phyloP scores from a whole-genome alignment of 2,113 vertebrate species.

The Calyptomena viridis region DNA sequence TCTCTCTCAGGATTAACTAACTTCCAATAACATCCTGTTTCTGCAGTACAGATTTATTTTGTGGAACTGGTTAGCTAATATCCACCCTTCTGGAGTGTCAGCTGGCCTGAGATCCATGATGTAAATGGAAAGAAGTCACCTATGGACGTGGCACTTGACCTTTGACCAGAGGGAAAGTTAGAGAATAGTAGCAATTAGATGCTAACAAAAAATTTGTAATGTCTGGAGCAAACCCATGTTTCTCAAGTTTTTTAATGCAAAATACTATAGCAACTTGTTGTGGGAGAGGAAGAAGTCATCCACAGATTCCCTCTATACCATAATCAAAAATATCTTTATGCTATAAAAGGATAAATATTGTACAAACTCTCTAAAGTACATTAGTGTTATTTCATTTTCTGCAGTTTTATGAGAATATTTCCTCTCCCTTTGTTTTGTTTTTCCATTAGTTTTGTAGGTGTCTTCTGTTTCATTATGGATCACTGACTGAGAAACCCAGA shows the following conservation, averaged over 20 bases:
- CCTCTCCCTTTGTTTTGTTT: background rate
- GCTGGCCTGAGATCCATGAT: accelerated
- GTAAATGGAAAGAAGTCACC: background rate
- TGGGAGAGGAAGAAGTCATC: background rate
- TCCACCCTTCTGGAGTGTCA: background rate
- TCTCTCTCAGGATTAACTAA: background rate
- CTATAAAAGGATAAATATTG: background rate
- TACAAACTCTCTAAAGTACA: background rate
- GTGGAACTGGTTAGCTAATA: background rate
- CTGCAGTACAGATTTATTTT: background rate
- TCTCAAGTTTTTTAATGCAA: background rate
- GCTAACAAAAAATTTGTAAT: background rate
- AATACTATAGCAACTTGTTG: background rate
- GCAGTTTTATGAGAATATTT: background rate
- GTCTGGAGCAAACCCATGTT: background rate
- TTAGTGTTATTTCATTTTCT: background rate
- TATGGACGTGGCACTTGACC: too few relatives aligned
- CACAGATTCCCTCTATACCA: too few relatives aligned
- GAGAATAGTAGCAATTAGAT: background rate
- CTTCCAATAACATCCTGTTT: background rate
- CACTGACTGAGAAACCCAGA: background rate
- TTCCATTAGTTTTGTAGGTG: background rate
- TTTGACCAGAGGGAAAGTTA: background rate
- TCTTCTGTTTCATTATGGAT: background rate
- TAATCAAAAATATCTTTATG: background rate